Conservation (phyloP, 2,113 vertebrate species). For the Acanthochromis polyacanthus region DNA sequence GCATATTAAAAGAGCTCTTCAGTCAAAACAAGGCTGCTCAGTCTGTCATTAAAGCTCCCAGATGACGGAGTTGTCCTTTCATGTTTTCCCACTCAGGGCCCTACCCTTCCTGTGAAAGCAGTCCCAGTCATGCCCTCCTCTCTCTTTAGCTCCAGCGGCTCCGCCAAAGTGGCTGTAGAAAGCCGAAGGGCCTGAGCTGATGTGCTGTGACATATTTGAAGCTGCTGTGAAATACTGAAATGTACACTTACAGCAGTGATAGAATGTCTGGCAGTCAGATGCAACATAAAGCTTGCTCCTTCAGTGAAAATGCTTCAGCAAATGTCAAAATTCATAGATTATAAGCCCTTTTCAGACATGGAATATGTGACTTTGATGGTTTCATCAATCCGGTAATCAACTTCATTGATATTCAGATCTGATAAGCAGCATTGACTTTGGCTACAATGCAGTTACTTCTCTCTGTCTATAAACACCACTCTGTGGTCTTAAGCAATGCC, state of each 20-base stretch:
- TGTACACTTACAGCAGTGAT: constrained; percentile 3
- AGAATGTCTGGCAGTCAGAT: neutral
- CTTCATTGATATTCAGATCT: no score
- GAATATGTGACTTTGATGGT: no score
- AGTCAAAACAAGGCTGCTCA: constrained; percentile 77
- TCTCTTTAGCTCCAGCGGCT: constrained; percentile 32
- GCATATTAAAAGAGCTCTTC: constrained; percentile 74
- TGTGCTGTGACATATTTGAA: neutral
- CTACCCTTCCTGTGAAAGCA: constrained; percentile 73
- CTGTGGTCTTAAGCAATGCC: no score
- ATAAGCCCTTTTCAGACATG: no score
- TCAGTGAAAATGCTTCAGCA: neutral
- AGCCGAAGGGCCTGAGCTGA: constrained; percentile 5
- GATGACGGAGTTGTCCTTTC: constrained; percentile 75
- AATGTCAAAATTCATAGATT: neutral
- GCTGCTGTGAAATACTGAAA: neutral
- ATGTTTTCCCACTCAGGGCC: constrained; percentile 65
- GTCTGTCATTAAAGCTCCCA: constrained; percentile 77
- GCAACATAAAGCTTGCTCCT: neutral
- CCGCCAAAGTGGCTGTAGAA: constrained; percentile 23
- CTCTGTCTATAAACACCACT: no score
- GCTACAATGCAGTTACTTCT: no score
- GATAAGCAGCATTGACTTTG: no score
- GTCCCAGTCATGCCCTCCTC: constrained; percentile 36
- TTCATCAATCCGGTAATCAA: no score